Evolutionary conservation across 1,140 invertebrate species (phyloP).

Genomic region (Goniozus legneri): DNA sequence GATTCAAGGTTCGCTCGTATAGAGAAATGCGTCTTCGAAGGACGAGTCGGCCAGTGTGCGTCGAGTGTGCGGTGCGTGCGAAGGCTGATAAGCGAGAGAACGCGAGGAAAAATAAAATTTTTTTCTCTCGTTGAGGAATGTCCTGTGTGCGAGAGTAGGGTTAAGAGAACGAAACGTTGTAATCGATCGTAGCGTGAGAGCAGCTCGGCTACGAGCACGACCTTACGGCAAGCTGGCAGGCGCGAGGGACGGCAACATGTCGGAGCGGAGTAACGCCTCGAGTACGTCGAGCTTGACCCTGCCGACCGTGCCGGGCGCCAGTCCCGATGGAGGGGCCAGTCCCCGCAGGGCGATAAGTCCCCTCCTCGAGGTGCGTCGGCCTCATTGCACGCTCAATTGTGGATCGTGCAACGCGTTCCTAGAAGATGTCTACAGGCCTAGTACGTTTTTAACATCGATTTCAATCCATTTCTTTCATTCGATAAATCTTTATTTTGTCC

Average conservation of each 20-base stretch:
- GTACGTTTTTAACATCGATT: conserved; percentile 41
- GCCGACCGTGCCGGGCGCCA: conserved; percentile 39
- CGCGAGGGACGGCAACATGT: conserved; percentile 24
- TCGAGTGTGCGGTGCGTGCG: too few relatives aligned
- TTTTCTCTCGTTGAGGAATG: too few relatives aligned
- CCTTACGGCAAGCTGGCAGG: neutral
- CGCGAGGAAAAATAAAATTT: too few relatives aligned
- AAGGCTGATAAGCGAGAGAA: too few relatives aligned
- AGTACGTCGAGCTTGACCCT: conserved; percentile 42
- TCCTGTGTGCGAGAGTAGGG: too few relatives aligned
- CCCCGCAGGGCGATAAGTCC: conserved; percentile 68
- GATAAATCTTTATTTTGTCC: neutral
- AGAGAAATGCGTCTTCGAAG: too few relatives aligned
- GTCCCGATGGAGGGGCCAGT: conserved; percentile 45
- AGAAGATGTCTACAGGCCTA: conserved; percentile 67
- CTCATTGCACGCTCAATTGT: conserved; percentile 71
- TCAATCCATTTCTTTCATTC: conserved; percentile 1
- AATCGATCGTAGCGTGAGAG: too few relatives aligned
- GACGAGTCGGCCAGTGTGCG: too few relatives aligned
- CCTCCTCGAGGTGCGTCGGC: conserved; percentile 63
- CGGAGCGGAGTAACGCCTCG: conserved; percentile 38
- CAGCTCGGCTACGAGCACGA: neutral
- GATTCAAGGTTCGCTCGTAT: too few relatives aligned
- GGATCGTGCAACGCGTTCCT: conserved; percentile 65
- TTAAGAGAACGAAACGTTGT: too few relatives aligned